Evolutionary conservation across 2,888 invertebrate genomes (phyloP).

Genomic region (Globia sparganii): DNA sequence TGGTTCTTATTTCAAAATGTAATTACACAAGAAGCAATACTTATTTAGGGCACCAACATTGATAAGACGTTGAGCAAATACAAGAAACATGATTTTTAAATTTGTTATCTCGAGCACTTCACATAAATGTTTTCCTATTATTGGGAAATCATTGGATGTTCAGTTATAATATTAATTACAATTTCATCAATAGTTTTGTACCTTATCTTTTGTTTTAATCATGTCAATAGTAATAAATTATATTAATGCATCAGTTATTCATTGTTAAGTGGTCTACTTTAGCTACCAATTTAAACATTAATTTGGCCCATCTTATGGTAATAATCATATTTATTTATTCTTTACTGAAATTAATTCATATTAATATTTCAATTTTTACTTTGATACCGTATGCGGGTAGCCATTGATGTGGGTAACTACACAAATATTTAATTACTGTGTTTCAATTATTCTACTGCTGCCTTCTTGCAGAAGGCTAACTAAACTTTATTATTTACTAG

Average conservation of each 20-base stretch:
- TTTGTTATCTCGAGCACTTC: constrained; percentile 13
- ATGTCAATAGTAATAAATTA: constrained; percentile 14
- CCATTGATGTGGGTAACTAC: not conserved
- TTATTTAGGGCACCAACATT: constrained; percentile 48
- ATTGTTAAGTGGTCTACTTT: not conserved
- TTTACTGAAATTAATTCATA: not conserved
- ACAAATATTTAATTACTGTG: not conserved
- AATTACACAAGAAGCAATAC: constrained; percentile 51
- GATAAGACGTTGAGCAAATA: constrained; percentile 40
- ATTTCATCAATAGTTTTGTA: constrained; percentile 2
- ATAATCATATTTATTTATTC: not conserved
- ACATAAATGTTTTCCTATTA: constrained; percentile 11
- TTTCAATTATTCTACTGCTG: not conserved
- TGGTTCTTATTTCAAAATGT: constrained; percentile 39
- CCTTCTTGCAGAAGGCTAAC: not conserved
- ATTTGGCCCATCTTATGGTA: not conserved
- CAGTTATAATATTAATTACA: not conserved
- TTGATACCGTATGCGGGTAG: not conserved
- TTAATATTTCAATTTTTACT: not conserved
- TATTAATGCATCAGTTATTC: not conserved
- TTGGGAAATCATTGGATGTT: constrained; percentile 25
- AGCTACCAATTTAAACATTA: not conserved
- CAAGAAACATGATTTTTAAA: not conserved
- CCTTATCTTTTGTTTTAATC: constrained; percentile 6
- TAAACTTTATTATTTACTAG: not conserved